phyloP scores from a whole-genome alignment of 2,113 vertebrate genomes.

The Indicator maculatus region DNA sequence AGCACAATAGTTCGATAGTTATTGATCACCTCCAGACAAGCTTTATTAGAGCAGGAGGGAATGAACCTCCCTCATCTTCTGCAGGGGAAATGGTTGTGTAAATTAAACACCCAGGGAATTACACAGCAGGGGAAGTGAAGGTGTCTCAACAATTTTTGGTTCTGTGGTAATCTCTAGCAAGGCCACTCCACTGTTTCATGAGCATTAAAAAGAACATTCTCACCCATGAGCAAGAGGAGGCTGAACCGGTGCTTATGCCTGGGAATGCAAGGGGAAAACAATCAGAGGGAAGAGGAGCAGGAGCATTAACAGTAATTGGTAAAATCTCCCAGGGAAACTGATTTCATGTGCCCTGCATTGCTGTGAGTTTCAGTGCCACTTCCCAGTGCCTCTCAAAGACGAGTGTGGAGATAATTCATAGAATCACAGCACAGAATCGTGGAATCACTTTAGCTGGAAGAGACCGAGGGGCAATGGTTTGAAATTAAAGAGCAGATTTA shows the following conservation, averaged over 20 bases:
- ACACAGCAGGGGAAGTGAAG: not conserved
- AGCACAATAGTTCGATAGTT: not conserved
- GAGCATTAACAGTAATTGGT: not conserved
- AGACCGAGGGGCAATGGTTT: too few relatives aligned
- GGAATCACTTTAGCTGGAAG: too few relatives aligned
- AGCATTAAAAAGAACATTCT: not conserved
- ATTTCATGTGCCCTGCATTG: fast-evolving
- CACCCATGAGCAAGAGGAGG: too few relatives aligned
- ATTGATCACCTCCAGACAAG: not conserved
- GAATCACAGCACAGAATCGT: too few relatives aligned
- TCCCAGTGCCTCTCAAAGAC: too few relatives aligned
- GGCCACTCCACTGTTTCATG: too few relatives aligned
- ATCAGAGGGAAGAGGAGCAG: not conserved
- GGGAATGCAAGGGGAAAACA: not conserved
- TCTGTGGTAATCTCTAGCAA: not conserved
- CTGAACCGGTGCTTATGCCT: not conserved
- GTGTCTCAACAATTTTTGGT: not conserved
- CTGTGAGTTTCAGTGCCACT: too few relatives aligned
- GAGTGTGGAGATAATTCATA: too few relatives aligned
- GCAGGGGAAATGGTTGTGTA: not conserved
- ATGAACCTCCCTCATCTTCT: not conserved
- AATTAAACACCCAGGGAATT: not conserved
- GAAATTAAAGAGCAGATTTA: too few relatives aligned
- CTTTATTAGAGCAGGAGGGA: not conserved
- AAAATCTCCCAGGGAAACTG: not conserved